Evolutionary conservation across 92 coral and sea anemone genomes (phyloP).

Genomic region (Heteractis magnifica): DNA sequence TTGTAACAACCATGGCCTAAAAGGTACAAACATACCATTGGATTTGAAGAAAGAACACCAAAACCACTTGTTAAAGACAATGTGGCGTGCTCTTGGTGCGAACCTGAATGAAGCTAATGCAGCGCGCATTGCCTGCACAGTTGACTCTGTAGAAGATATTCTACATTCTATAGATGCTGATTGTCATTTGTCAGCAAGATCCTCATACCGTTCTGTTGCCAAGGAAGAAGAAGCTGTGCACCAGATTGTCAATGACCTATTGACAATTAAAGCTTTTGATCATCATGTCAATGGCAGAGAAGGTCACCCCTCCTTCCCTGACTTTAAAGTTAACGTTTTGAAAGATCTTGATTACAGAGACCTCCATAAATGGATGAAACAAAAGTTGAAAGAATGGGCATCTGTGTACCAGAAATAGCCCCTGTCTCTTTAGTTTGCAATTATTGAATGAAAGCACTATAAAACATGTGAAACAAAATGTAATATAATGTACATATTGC

Average conservation of each 20-base stretch:
- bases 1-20: slow-evolving; percentile 51
- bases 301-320: slow-evolving; percentile 21
- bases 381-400: slow-evolving; percentile 22
- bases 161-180: slow-evolving; percentile 45
- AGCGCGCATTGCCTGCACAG: slow-evolving; percentile 54
- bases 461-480: too few species aligned
- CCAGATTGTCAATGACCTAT: slow-evolving; percentile 28
- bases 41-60: slow-evolving; percentile 66
- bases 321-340: neutral
- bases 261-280: slow-evolving; percentile 9
- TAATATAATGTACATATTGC: too few species aligned
- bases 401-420: slow-evolving; percentile 21
- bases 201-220: slow-evolving; percentile 26
- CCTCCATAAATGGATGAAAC: neutral
- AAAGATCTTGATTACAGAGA: slow-evolving; percentile 3
- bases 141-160: slow-evolving; percentile 48
- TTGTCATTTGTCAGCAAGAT: slow-evolving; percentile 29
- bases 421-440: neutral
- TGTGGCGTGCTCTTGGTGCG: slow-evolving; percentile 66
- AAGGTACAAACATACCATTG: slow-evolving; percentile 53
- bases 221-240: slow-evolving; percentile 44
- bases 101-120: slow-evolving; percentile 59
- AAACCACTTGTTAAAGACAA: slow-evolving; percentile 41
- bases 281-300: slow-evolving; percentile 29
- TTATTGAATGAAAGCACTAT: neutral